Base-by-base conservation (phyloP, 2,113 vertebrate genomes). In the Corythoichthys haematopterus region DNA sequence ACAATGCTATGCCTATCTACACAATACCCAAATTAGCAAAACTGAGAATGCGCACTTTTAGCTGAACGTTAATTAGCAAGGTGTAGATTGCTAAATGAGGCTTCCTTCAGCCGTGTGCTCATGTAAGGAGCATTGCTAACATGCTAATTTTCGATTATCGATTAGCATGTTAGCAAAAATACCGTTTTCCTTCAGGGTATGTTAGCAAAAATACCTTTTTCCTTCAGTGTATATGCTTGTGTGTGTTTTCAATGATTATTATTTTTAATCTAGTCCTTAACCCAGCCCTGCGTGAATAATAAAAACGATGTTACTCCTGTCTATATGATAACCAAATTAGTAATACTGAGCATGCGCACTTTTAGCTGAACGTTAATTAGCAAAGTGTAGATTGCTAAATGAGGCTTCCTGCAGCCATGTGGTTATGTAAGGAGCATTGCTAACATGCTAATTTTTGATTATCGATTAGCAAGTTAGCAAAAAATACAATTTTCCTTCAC, bases 361-460 rank as follows among this genome's bases (percentile, higher is more conserved):
- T 14, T 16, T 12, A 3, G 5, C 33, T 33, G 20, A 58, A 16
- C 51, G 28, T 71, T 64, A 78, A 46, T 64, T 40, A 64, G 36
- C 73, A 70, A 75, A 82, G 70, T 80, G 16, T 1, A 52, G 67
- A 72, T 83, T 82, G 80, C 77, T 81, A 72, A 77, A 81, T 78
- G 82, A 80, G 75, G 61, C 40, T 78, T 65, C 60, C 16, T 20
- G 63, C 74, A 61, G 67, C 82, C 82, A 78, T 85, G 83, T 85
- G 80, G 74, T 81, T 75, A 66, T 84, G 79, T 76, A 65, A 83
- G 70, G 76, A 70, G 78, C 80, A 76, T 82, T 81, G 69, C 20
- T 28, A 28, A 28, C 20, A 28, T 28, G 20, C 20, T 28, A 28
- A 28, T 28, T 58, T 58, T 13, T 6, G 52, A 1, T 55, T 55